phyloP scores from a whole-genome alignment of 2,113 vertebrate genomes.

The Zosterops hypoxanthus region DNA sequence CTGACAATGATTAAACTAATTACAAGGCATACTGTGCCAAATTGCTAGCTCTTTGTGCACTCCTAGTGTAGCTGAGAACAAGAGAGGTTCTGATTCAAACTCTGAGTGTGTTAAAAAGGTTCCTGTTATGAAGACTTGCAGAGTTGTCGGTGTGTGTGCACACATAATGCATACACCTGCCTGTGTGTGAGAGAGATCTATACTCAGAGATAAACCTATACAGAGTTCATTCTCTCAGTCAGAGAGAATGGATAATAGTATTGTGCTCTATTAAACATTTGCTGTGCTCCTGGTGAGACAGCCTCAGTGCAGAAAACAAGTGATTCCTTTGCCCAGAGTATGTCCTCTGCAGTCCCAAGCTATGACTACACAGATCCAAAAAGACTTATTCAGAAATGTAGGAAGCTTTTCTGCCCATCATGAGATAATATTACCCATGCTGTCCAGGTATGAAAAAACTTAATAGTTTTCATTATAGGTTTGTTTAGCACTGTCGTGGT shows the following conservation, averaged over 20 bases:
- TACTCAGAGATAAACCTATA: not conserved
- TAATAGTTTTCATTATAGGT: not conserved
- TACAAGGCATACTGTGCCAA: slow-evolving; percentile 68
- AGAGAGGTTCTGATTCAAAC: slow-evolving; percentile 54
- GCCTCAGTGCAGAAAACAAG: not conserved
- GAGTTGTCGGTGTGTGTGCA: not conserved
- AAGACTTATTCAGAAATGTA: not conserved
- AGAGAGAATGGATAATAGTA: not conserved
- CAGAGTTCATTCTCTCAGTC: not conserved
- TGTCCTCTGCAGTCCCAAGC: not conserved
- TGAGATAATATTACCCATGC: not conserved
- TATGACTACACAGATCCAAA: not conserved
- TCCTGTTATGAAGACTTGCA: slow-evolving; percentile 4
- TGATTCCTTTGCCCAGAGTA: not conserved
- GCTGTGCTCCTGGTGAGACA: not conserved
- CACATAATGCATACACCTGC: accelerated
- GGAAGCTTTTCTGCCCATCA: not conserved
- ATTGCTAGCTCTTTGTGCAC: slow-evolving; percentile 66
- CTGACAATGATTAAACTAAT: slow-evolving; percentile 77
- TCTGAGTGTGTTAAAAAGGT: slow-evolving; percentile 44
- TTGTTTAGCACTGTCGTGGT: not conserved
- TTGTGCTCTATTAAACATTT: not conserved
- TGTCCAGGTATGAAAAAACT: not conserved
- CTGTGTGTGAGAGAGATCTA: not conserved
- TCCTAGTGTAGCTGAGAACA: slow-evolving; percentile 40